Percentiles rank a stretch among this genome's conserved stretches.
Evolutionary conservation across 2,113 vertebrate species (phyloP).

Genomic region (Stigmatopora argus): DNA sequence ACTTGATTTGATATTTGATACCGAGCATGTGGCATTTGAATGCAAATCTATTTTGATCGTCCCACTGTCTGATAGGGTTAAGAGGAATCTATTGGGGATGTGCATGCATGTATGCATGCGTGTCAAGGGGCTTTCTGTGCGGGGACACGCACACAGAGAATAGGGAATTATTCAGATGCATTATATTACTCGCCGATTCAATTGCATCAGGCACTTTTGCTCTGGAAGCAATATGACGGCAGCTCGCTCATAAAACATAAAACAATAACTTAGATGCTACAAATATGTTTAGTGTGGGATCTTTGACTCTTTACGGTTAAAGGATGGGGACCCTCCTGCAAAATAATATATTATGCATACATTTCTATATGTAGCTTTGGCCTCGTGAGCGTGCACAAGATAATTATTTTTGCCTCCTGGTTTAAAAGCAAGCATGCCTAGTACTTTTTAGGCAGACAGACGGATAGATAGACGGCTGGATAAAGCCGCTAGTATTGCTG

Average conservation of each 20-base stretch:
- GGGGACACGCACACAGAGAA: slow-evolving; percentile 25
- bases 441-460: slow-evolving; percentile 33
- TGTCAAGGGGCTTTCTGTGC: slow-evolving; percentile 19
- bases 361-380: slow-evolving; percentile 11
- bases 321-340: slow-evolving; percentile 8
- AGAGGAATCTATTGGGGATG: slow-evolving; percentile 63
- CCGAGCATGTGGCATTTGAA: slow-evolving; percentile 67
- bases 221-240: slow-evolving; percentile 83
- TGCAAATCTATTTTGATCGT: slow-evolving; percentile 71
- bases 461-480: slow-evolving; percentile 46
- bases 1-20: slow-evolving; percentile 73
- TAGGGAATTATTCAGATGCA: slow-evolving; percentile 80
- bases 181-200: slow-evolving; percentile 86
- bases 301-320: slow-evolving; percentile 15
- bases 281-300: slow-evolving; percentile 55
- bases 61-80: slow-evolving; percentile 62
- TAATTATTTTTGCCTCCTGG: slow-evolving; percentile 34
- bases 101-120: slow-evolving; percentile 41
- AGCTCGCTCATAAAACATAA: slow-evolving; percentile 82
- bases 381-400: slow-evolving; percentile 15
- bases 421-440: slow-evolving; percentile 54
- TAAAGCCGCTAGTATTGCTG: slow-evolving; percentile 56
- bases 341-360: slow-evolving; percentile 3
- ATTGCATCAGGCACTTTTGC: slow-evolving; percentile 77
- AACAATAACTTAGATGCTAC: slow-evolving; percentile 80